A percentile compares a stretch with the other conserved stretches of the same genome.
Evolutionary conservation across 2,113 vertebrate species (phyloP).

Genomic region (Cathartes aura): DNA sequence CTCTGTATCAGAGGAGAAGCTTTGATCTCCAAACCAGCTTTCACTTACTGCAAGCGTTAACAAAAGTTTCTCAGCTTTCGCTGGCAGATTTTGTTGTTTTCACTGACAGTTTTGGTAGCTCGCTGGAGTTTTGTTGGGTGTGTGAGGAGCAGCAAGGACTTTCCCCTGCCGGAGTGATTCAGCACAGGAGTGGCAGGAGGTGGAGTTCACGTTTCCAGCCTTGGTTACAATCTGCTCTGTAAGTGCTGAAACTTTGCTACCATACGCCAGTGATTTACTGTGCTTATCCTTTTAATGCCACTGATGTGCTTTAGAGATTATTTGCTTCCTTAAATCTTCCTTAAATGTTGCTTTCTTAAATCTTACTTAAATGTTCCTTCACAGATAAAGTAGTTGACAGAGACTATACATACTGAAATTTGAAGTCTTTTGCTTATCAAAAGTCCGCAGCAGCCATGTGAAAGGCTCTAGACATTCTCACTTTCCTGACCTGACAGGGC

Average conservation of each 20-base stretch:
- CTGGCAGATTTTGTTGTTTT: background rate
- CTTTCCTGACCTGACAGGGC: background rate
- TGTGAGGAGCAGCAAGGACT: background rate
- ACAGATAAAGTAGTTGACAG: slow-evolving; percentile 27
- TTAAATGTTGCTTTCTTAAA: slow-evolving; percentile 1
- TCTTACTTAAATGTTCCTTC: slow-evolving; percentile 4
- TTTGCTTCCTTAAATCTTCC: background rate
- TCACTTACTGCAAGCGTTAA: background rate
- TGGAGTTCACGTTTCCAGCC: slow-evolving; percentile 10
- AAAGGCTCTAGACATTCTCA: background rate
- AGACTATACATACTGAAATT: background rate
- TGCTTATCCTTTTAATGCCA: slow-evolving; percentile 9
- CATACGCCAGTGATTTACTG: background rate
- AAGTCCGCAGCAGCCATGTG: background rate
- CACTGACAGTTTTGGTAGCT: background rate
- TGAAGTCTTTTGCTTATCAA: slow-evolving; percentile 25
- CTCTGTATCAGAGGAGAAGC: background rate
- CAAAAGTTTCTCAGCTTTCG: background rate
- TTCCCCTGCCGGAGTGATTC: background rate
- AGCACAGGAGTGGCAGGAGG: slow-evolving; percentile 39
- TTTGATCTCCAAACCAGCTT: background rate
- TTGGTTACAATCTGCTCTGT: background rate
- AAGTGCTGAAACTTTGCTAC: background rate
- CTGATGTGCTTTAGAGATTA: background rate
- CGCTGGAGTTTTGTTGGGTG: background rate